A percentile compares a stretch with the other conserved stretches of the same genome.
phyloP scores from a whole-genome alignment of 1,140 invertebrate species.

The Pseudomyrmex flavicornis region DNA sequence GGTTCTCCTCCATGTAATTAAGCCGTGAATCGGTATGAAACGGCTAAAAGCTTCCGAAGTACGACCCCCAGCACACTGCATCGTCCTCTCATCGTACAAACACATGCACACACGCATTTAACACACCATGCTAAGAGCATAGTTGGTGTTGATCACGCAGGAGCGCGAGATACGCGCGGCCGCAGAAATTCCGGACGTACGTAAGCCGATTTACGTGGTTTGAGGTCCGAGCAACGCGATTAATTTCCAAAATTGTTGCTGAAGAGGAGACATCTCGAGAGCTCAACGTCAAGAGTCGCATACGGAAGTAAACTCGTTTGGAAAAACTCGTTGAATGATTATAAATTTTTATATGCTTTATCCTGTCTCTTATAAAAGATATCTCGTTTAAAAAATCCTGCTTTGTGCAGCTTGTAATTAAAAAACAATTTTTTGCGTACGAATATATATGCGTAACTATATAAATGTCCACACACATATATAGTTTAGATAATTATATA shows the following conservation, averaged over 20 bases:
- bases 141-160: constrained; percentile 51
- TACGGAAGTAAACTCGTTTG: background rate
- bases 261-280: constrained; percentile 26
- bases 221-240: constrained; percentile 53
- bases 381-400: too few relatives aligned
- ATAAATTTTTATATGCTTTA: too few relatives aligned
- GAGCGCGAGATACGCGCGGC: constrained; percentile 51
- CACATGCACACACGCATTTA: background rate
- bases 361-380: too few relatives aligned
- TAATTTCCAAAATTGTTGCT: constrained; percentile 69
- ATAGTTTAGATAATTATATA: too few relatives aligned
- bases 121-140: constrained; percentile 26
- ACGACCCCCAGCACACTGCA: background rate
- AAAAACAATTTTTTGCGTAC: too few relatives aligned
- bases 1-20: constrained; percentile 61
- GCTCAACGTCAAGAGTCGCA: background rate
- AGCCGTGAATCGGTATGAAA: constrained; percentile 50
- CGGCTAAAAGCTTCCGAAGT: constrained; percentile 44
- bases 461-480: too few relatives aligned
- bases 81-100: background rate
- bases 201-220: constrained; percentile 67
- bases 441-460: too few relatives aligned
- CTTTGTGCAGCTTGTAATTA: too few relatives aligned
- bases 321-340: too few relatives aligned
- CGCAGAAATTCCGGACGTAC: constrained; percentile 51